These are phyloP conservation scores for Oscheius sp. DNA, from an alignment of 2,888 invertebrate species.

Conservation along the genomic window DNA sequence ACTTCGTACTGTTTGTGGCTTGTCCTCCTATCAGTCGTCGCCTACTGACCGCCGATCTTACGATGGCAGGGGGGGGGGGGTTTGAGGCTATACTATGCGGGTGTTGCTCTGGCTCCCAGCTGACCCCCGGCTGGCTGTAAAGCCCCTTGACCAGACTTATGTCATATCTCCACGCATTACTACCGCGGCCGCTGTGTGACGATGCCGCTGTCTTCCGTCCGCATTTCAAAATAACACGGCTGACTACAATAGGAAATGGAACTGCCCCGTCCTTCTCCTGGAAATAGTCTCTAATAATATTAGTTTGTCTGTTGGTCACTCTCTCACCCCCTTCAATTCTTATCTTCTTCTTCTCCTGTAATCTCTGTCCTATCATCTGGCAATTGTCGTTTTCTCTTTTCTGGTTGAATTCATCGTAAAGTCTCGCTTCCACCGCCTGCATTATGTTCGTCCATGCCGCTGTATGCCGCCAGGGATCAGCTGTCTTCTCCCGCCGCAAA, in stretches of 20 bases:
- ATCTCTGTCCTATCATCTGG: background rate
- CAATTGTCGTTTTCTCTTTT: slow-evolving; percentile 1
- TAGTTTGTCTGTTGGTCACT: slow-evolving; percentile 11
- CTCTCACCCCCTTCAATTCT: background rate
- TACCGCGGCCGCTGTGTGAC: slow-evolving; percentile 20
- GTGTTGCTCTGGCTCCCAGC: background rate
- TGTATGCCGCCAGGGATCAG: slow-evolving; percentile 13
- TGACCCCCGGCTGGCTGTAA: slow-evolving; percentile 34
- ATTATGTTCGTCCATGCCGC: background rate
- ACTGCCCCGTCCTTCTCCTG: background rate
- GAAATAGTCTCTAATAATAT: background rate
- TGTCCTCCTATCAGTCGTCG: background rate
- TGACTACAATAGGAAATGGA: slow-evolving; percentile 19
- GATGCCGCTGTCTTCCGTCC: slow-evolving; percentile 8
- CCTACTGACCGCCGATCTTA: background rate
- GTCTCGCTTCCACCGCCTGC: background rate
- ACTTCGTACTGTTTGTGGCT: slow-evolving; percentile 18
- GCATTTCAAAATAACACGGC: slow-evolving; percentile 23
- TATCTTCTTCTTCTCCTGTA: background rate
- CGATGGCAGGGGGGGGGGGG: background rate
- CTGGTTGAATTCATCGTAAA: background rate
- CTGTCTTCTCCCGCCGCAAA: slow-evolving; percentile 16
- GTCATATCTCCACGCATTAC: slow-evolving; percentile 32
- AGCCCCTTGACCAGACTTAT: slow-evolving; percentile 33
- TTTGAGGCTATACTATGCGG: slow-evolving; percentile 3